Conservation (phyloP, 1,140 invertebrate genomes). For the Oscheius sp. region DNA sequence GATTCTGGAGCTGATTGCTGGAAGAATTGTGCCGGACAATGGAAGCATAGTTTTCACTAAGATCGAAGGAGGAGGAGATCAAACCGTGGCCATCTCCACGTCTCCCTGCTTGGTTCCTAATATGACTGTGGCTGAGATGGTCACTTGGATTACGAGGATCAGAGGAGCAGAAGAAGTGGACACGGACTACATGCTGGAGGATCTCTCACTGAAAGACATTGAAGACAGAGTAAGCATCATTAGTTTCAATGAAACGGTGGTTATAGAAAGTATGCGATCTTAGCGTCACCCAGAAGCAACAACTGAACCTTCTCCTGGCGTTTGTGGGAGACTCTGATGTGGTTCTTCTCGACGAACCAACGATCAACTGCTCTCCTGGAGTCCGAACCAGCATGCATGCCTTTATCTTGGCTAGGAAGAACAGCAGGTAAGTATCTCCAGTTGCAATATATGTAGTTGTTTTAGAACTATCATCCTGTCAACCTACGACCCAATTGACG, state of each 20-base stretch:
- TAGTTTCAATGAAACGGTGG: too few relatives aligned
- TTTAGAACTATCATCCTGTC: neutral
- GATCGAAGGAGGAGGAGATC: too few relatives aligned
- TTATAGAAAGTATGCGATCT: neutral
- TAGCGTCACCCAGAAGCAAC: neutral
- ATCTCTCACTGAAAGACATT: neutral
- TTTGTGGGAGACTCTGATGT: neutral
- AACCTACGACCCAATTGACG: neutral
- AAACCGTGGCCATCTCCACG: neutral
- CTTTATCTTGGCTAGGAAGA: neutral
- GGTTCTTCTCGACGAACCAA: neutral
- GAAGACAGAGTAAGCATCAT: too few relatives aligned
- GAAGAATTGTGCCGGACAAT: neutral
- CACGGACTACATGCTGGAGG: neutral
- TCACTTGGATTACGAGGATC: neutral
- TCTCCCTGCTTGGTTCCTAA: neutral
- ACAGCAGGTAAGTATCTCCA: neutral
- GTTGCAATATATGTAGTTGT: too few relatives aligned
- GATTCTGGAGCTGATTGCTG: neutral
- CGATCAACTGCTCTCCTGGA: neutral
- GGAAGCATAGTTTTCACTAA: neutral
- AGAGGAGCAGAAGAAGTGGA: neutral
- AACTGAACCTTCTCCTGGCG: neutral
- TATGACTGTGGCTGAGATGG: neutral
- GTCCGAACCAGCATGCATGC: neutral